Base-by-base conservation (phyloP, 2,888 invertebrate genomes). In the Drosophila incognita region DNA sequence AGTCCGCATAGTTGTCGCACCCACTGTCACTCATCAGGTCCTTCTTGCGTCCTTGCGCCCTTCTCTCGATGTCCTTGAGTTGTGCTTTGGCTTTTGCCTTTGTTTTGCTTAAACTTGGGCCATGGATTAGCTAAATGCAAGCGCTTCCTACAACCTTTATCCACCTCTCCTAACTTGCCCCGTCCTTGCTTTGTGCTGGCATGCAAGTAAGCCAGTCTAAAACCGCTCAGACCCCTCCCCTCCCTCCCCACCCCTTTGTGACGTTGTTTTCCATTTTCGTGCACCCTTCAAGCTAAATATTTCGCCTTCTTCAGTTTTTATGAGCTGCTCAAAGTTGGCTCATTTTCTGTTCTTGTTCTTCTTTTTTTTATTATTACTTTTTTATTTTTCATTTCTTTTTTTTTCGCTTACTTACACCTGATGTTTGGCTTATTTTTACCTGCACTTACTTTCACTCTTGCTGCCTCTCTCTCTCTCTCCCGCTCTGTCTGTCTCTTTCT, bases 121-220 rank as follows among this genome's bases (percentile, higher is more conserved):
- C 80, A 82, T 74, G 86, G 88, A 85, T 87, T 89, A 89, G 86
- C 88, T 74, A 78, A 87, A 90, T 83, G 83, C 83, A 76, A 69
- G 65, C 65, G 62, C 49, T 57, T 52, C 51, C 64, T 29, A 56
- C 48, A 61, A 21, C 31, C 27, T 33, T 49, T 24, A 15, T 46
- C 8, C 46, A 8, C 36, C 21, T 56, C 59, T 52, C 42, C 62
- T 67, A 58, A 58, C 21, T 13, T 31, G 18, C 8, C 29, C 15
- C n/a, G 18, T 27, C 15, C 54, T 56, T 24, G n/a, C 27, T 38
- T 21, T 57, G 40, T 18, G 6, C 29, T 24, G 49, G 69, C 70
- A 87, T 81, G 72, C 81, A 83, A 65, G 68, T 38, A 46, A 53
- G 33, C 48, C 36, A 57, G 29, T 29, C 15, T 40, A 31, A 56